These are phyloP conservation scores for Pantherophis vulpinus DNA, from an alignment of 2,797 vertebrate species.

Conservation along the genomic window DNA sequence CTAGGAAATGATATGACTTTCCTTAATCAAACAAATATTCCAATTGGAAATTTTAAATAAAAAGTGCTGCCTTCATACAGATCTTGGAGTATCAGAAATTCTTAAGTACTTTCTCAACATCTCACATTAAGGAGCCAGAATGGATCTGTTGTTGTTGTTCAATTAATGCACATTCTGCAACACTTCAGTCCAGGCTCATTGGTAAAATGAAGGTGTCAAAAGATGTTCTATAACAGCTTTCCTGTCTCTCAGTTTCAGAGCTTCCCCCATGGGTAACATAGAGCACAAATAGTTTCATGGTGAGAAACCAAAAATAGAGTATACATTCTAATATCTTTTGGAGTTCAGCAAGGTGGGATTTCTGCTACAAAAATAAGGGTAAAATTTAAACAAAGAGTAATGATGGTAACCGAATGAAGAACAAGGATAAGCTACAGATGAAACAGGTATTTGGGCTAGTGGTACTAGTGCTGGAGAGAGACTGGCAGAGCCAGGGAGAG, in stretches of 20 bases:
- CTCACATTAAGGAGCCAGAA: constrained; percentile 58
- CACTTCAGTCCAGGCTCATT: constrained; percentile 24
- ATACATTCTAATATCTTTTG: constrained; percentile 28
- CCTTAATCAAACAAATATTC: neutral
- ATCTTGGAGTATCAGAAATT: constrained; percentile 51
- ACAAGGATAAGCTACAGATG: constrained; percentile 22
- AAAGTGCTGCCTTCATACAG: neutral
- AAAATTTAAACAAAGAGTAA: constrained; percentile 21
- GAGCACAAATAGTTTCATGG: constrained; percentile 45
- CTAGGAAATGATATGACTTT: neutral
- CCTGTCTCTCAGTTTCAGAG: constrained; percentile 47
- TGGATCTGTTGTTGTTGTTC: constrained; percentile 34
- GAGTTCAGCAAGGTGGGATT: constrained; percentile 12
- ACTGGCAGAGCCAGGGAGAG: neutral
- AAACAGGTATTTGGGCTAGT: neutral
- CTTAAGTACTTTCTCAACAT: constrained; percentile 46
- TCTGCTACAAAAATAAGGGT: constrained; percentile 8
- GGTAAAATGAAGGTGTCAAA: constrained; percentile 34
- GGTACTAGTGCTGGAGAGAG: neutral
- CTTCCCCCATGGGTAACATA: constrained; percentile 37
- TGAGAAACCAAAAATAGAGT: constrained; percentile 42
- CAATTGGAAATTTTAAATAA: neutral
- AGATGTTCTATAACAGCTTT: constrained; percentile 25
- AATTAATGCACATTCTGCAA: constrained; percentile 50
- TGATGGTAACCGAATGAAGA: constrained; percentile 33